Conservation (phyloP, 2,797 vertebrate genomes). For the Sphenodon punctatus region DNA sequence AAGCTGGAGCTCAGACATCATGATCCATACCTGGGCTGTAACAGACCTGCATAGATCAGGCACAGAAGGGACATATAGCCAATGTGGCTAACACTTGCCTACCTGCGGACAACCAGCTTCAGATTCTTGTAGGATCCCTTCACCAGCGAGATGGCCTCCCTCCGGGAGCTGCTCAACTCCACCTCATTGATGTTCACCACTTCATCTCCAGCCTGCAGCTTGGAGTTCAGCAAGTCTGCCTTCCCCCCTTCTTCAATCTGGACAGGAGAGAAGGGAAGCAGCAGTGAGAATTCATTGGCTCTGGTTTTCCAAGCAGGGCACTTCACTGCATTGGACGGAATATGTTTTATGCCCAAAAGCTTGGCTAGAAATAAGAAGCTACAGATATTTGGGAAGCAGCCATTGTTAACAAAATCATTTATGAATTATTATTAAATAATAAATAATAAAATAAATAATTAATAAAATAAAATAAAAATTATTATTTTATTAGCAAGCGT, state of each 20-base stretch:
- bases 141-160: slow-evolving; percentile 89
- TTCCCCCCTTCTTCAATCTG: slow-evolving; percentile 91
- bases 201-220: slow-evolving; percentile 86
- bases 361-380: too few species aligned
- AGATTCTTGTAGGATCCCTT: slow-evolving; percentile 91
- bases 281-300: not conserved
- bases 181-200: slow-evolving; percentile 88
- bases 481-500: too few species aligned
- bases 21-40: too few species aligned
- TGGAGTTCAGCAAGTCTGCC: slow-evolving; percentile 77
- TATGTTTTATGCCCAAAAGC: too few species aligned
- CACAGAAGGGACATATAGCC: too few species aligned
- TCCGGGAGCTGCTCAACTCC: slow-evolving; percentile 86
- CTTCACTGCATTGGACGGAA: not conserved
- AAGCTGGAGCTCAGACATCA: too few species aligned
- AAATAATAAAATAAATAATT: too few species aligned
- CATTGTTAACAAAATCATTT: too few species aligned
- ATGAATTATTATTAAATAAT: too few species aligned
- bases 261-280: slow-evolving; percentile 10
- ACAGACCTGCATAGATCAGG: too few species aligned
- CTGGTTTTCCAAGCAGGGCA: not conserved
- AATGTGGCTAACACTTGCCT: slow-evolving; percentile 20
- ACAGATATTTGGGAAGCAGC: too few species aligned
- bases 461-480: too few species aligned
- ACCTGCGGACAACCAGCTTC: slow-evolving; percentile 88